Base-by-base conservation (phyloP, 2,888 invertebrate genomes). In the Mimas tiliae region DNA sequence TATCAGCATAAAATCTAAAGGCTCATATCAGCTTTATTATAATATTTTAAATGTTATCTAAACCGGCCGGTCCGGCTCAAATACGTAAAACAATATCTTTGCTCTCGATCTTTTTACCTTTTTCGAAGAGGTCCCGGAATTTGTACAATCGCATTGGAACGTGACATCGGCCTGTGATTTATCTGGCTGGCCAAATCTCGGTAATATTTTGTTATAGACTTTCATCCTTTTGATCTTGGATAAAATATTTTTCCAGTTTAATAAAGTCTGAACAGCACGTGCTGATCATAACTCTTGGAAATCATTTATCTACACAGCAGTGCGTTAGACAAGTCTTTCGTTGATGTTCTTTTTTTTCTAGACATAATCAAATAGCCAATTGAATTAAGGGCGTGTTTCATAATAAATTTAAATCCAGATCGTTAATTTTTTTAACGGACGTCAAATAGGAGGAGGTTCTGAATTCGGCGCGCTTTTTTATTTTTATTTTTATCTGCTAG, bases 161-260 rank as follows among this genome's bases (percentile, higher is more conserved):
- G 58, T 58, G 58, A 58, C 58, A 58, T 58, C 58, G 58, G 42
- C 16, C 19, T 42, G 58, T 58, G 58, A 58, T 58, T 58, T 58
- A 58, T 58, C 38, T 11, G 53, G 53, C 11, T 38, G 12, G 42
- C 11, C 58, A 38, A 42, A 58, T 38, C 42, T 58, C 58, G 19
- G 38, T 33, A 52, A 52, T 58, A 58, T 58, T 58, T 58, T 58
- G 38, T 38, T 58, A 55, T 16, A 42, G 21, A 16, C 34, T 53
- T 58, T 50, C 50, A 58, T 58, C 58, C 58, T 38, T 58, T 58
- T 42, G 19, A 58, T 42, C 12, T 42, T 42, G 38, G 58, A 65
- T 65, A 65, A 58, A 58, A 55, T 7, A n/a, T 62, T 65, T 62
- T 62, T 65, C 21, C 50, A 34, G 38, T 58, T 58, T 38, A 42